Base-by-base conservation (phyloP, 2,888 invertebrate species). In the Dioctria linearis region DNA sequence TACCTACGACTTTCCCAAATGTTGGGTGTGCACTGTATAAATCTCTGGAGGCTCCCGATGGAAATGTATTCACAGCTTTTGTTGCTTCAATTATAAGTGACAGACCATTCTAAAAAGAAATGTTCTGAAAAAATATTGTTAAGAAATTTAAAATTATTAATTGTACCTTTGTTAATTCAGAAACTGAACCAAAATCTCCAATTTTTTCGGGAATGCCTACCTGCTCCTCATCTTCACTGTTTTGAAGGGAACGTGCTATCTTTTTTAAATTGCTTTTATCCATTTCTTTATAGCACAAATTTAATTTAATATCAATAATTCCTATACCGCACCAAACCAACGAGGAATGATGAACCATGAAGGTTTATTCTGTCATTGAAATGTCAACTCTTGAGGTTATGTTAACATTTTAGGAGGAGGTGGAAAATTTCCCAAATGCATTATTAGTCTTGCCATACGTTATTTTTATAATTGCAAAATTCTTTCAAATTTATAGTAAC, bases 1-100 rank as follows among this genome's bases (percentile, higher is more conserved):
- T 87, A 82, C 91, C 91, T 84, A 94, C 91, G 5, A 93, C 90
- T 83, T 91, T 90, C 54, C 92, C 91, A 86, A 96, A 97, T 25
- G 93, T 92, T 4, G 94, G 92, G 87, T 93, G 94, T n/a, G 95
- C 94, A 76, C 92, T 92, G 86, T 95, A 96, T 81, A 94, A 92
- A 84, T 94, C 92, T 86, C 93, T 93, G 65, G 95, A 92, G 57
- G 92, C 89, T 54, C 93, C 94, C 63, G 90, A 88, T 0, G 97
- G 96, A 82, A 96, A 90, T 13, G 90, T 90, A 87, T 96, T 96
- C 0, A 95, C 91, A 13, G 91, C 89, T 86, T 92, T 93, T 9
- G 94, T 93, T 4, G 94, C 93, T 86, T 92, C 92, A 84, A 93
- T 91, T 43, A 96, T 90, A 51, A 90, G 89, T 80, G 90, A 89